Base-by-base conservation (phyloP, 2,888 invertebrate species). In the Drosophila kanekoi region DNA sequence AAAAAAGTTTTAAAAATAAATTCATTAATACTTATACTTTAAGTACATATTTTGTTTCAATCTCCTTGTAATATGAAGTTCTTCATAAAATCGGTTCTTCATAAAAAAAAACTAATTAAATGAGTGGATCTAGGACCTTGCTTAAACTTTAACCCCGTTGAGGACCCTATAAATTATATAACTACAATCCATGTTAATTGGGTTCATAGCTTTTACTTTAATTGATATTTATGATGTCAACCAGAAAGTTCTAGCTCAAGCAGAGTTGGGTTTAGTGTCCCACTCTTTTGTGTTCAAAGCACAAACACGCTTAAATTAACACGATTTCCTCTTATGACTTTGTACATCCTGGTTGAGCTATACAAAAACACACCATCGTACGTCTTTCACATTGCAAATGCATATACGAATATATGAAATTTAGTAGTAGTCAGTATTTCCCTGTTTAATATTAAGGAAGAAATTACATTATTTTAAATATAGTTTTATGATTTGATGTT, bases 151-250 rank as follows among this genome's bases (percentile, higher is more conserved):
- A 6, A 4, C 35, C 4, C 1, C 23, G 23, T 44, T 28, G n/a
- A 23, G 6, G 20, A 18, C 16, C 9, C 20, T 57, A 71, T 75
- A 75, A 75, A 72, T 75, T 75, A 69, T 54, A 37, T 32, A 67
- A 72, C 52, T 64, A 73, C 43, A 68, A 44, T 49, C 23, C 69
- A 61, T 73, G 60, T 68, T 76, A 85, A 78, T 68, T 65, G 63
- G 52, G 54, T 45, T 38, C 54, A 68, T 65, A 83, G 67, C 65
- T 81, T 68, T 60, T 5, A 13, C 56, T 56, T 48, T 72, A 76
- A 83, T 87, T 78, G 64, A 57, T 67, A 83, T 83, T 87, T 78
- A 83, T 84, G 72, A 71, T 28, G 51, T 28, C 18, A 18, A n/a
- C 9, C 28, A 33, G n/a, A 23, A 52, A 37, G 18, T 9, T 28